Evolutionary conservation across 2,888 invertebrate species (phyloP).

Genomic region (Heliconius charithonia): DNA sequence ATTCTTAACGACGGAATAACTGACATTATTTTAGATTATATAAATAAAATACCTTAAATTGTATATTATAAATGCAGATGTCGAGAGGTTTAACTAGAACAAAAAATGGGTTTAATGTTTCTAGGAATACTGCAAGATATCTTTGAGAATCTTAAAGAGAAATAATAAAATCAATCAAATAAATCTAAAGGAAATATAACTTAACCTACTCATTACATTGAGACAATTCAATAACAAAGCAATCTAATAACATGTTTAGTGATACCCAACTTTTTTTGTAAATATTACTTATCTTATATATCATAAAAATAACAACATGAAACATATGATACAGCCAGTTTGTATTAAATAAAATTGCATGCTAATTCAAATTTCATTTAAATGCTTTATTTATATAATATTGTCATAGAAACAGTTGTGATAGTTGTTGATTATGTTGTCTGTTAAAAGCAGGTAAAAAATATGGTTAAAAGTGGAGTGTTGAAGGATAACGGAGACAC

Average conservation of each 20-base stretch:
- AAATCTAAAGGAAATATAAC: constrained; percentile 55
- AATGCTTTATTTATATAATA: constrained; percentile 8
- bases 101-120: constrained; percentile 51
- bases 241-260: constrained; percentile 52
- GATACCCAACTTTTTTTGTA: constrained; percentile 61
- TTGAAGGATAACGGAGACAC: neutral
- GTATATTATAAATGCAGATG: constrained; percentile 61
- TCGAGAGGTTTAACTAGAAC: constrained; percentile 56
- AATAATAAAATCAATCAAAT: constrained; percentile 47
- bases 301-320: constrained; percentile 61
- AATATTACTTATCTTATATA: constrained; percentile 60
- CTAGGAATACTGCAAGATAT: constrained; percentile 64
- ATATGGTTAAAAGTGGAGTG: neutral
- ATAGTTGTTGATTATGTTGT: neutral
- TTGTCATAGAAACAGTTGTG: constrained; percentile 21
- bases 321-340: constrained; percentile 52
- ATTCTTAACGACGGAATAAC: constrained; percentile 52
- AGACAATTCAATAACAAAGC: constrained; percentile 55
- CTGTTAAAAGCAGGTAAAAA: neutral
- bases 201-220: constrained; percentile 54
- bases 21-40: constrained; percentile 40
- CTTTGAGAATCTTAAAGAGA: constrained; percentile 54
- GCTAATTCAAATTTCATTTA: constrained; percentile 54
- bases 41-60: constrained; percentile 39
- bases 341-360: constrained; percentile 59